Base-by-base conservation (phyloP, 1,140 invertebrate species). In the Calephelis nemesis region DNA sequence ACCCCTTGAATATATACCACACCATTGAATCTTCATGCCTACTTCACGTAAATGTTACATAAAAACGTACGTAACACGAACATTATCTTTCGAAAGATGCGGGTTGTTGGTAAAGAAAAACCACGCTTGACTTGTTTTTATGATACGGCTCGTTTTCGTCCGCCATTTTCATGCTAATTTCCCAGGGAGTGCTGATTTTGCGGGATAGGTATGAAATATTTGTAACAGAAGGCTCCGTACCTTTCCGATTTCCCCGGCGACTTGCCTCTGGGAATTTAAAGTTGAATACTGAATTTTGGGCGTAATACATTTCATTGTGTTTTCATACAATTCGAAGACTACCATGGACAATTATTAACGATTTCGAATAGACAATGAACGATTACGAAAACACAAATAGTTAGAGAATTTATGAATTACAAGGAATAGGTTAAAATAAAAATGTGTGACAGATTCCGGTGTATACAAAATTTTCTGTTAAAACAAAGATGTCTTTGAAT, bases 131-230 rank as follows among this genome's bases (percentile, higher is more conserved):
- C 67, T 67, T 69, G 67, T 71, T 72, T 71, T 74, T 64, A 19
- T 47, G 70, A 60, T 69, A 71, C 62, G 47, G 47, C 39, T 58
- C 65, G 68, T 71, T 74, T 64, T 60, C 67, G 65, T 75, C 67
- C 75, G 72, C 74, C 76, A 81, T 85, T 85, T 82, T 81, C 76
- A 84, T 85, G 82, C 76, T 84, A 85, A 87, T 85, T 76, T 81
- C 70, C 66, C 64, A 62, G 68, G 67, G 73, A 70, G 77, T 70
- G 76, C 76, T 79, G 83, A 84, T 84, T 82, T 82, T 68, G 74
- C 68, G 72, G 73, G 63, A 15, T 48, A 15, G 48, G 74, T 77
- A 79, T 87, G 81, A 84, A 82, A 81, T 83, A 81, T 82, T 82
- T 81, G 80, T 76, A 79, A 76, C 78, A 81, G 75, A 80, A 75